These are phyloP conservation scores for Macrosoma leucophasiata DNA, from an alignment of 2,888 invertebrate species.

Conservation along the genomic window DNA sequence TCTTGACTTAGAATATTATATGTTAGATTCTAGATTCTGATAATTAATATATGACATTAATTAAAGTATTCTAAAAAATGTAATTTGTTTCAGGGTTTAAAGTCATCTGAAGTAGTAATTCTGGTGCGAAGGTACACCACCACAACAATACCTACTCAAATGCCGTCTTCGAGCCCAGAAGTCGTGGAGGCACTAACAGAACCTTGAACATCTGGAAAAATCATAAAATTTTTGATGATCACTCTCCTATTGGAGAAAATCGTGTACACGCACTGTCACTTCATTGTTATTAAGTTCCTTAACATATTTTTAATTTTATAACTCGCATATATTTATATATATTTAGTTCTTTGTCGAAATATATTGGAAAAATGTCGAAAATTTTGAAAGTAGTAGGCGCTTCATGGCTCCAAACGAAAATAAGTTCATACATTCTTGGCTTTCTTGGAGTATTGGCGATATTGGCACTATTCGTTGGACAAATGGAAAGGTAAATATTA, in stretches of 20 bases:
- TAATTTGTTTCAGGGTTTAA: slow-evolving; percentile 62
- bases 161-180: slow-evolving; percentile 47
- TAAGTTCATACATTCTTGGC: slow-evolving; percentile 82
- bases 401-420: slow-evolving; percentile 84
- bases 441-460: slow-evolving; percentile 81
- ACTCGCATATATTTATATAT: slow-evolving; percentile 35
- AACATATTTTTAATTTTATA: slow-evolving; percentile 72
- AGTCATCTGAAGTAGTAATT: slow-evolving; percentile 40
- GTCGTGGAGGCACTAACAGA: slow-evolving; percentile 38
- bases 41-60: no score
- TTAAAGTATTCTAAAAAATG: no score
- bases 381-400: slow-evolving; percentile 88
- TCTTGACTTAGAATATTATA: no score
- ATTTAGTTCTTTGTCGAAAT: no score
- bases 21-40: no score
- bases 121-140: slow-evolving; percentile 42
- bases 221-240: slow-evolving; percentile 64
- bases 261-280: slow-evolving; percentile 69
- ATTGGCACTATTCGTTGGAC: slow-evolving; percentile 80
- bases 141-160: slow-evolving; percentile 41
- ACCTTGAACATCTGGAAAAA: slow-evolving; percentile 45
- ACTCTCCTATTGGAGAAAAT: slow-evolving; percentile 58
- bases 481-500: slow-evolving; percentile 77
- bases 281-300: slow-evolving; percentile 74
- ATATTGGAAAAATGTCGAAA: slow-evolving; percentile 65